Percentiles rank a stretch among this genome's conserved stretches.
phyloP scores from a whole-genome alignment of 2,888 invertebrate genomes.

The Phytoseiulus persimilis region DNA sequence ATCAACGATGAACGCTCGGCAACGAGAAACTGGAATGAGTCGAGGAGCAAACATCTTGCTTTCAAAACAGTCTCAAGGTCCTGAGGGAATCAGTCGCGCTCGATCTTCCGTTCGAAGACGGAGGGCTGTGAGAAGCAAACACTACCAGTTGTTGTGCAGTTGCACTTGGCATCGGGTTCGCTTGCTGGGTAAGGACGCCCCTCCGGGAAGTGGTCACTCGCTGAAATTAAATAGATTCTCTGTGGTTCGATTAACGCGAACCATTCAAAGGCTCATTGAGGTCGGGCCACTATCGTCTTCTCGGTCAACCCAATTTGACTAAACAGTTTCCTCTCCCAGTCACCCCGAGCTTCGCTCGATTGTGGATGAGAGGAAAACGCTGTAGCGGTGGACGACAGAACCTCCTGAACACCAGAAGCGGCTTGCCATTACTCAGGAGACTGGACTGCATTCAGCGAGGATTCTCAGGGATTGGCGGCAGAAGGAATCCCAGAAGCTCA shows the following conservation, averaged over 20 bases:
- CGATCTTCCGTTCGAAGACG: background rate
- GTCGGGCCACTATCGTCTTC: background rate
- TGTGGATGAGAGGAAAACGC: too few relatives aligned
- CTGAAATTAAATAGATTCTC: background rate
- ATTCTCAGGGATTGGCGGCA: too few relatives aligned
- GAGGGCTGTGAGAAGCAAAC: background rate
- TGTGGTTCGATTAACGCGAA: background rate
- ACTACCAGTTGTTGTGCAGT: background rate
- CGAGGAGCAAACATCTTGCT: background rate
- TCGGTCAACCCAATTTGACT: background rate
- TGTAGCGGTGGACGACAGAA: too few relatives aligned
- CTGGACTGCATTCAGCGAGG: too few relatives aligned
- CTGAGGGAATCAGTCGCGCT: background rate
- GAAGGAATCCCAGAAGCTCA: too few relatives aligned
- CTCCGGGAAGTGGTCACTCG: background rate
- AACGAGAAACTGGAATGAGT: background rate
- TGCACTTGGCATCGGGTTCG: background rate
- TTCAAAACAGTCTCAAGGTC: background rate
- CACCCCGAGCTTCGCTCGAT: too few relatives aligned
- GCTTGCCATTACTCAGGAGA: too few relatives aligned
- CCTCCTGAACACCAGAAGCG: too few relatives aligned
- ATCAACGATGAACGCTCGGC: background rate
- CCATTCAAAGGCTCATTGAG: background rate
- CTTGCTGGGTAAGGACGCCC: background rate
- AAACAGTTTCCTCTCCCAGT: too few relatives aligned